Evolutionary conservation across 2,113 vertebrate genomes (phyloP), one percentile per base, ranked within the genome.

Genomic region (Gallinago jamesoni): DNA sequence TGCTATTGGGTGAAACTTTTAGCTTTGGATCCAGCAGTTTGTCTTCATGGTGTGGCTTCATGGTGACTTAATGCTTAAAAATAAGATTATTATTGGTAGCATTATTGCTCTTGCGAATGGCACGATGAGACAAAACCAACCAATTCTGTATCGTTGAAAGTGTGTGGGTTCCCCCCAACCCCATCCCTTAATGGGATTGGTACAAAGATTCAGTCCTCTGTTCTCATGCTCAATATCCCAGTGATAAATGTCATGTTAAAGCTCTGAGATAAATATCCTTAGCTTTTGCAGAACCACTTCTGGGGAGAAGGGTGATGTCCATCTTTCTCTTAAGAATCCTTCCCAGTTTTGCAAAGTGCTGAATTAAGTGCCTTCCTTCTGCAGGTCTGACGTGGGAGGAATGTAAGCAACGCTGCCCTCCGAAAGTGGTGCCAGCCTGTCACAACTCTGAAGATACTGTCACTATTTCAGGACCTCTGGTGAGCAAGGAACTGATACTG

Each of bases 361-460:
- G 37, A 75, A 47, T 22, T 63, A 41, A 84, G 55, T 14, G 2
- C 15, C 80, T 91, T 93, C 81, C 45, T 88, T 94, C 79, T 89
- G 31, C 96, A 99, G 99, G 99, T 47, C 70, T 99, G 95, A 99
- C 99, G 2, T 99, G 99, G 99, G 97, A 98, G 22, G 99, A 99
- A 43, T 99, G 99, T 74, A 98, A 98, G 43, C 96, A 95, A 5
- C 96, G 98, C 88, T 99, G 99, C 95, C 99, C 99, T 14, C 74
- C 98, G 28, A 98, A 98, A 4, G 97, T 99, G 13, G 99, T 99
- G 27, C 99, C 99, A 4, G 99, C 99, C 59, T 99, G 99, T 96
- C 99, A 99, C 97, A 99, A 99, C 43, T 98, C 99, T 5, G 98
- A 99, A 89, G 99, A 99, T 90, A 99, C 99, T 0, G 99, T 99